Evolutionary conservation across 2,888 invertebrate species (phyloP), one percentile per base, ranked within the genome.

Genomic region (Adelognathus sp.): DNA sequence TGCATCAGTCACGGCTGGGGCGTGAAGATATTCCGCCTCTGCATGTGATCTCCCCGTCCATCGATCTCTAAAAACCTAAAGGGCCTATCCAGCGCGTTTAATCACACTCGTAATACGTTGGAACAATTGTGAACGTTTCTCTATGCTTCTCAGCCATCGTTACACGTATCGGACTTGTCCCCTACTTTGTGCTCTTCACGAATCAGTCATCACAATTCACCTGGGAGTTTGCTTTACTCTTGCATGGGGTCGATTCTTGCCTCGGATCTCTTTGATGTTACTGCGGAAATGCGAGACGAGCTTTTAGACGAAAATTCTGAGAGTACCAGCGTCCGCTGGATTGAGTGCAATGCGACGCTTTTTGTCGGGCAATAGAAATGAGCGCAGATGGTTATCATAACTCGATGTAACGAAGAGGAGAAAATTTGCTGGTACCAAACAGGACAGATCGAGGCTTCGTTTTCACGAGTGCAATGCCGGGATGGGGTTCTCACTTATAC

Each of bases 1-100:
- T 56, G 50, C 39, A 77, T 77, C 72, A 52, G 77, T 77, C 67
- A 72, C 67, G 74, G 74, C 64, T 78, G 33, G 69, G 52, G 74
- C 52, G 64, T 69, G 60, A 46, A 54, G 74, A 78, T 60, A 78
- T 78, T 78, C 50, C 41, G 24, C 60, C 52, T 71, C 54, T 56
- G 39, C 24, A 21, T 27, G 41, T 67, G 41, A 41, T 39, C 36
- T n/a, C 27, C 9, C 27, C 36, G 11, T n/a, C 58, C 60, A 33
- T 50, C 21, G 54, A 54, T 54, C 18, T 29, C n/a, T n/a, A n/a
- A n/a, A n/a, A n/a, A n/a, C n/a, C n/a, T n/a, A n/a, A n/a, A n/a
- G n/a, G n/a, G n/a, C n/a, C n/a, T n/a, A n/a, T n/a, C n/a, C n/a
- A n/a, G n/a, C n/a, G n/a, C n/a, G n/a, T n/a, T n/a, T n/a, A n/a